Evolutionary conservation across 2,888 invertebrate species (phyloP).

Genomic region (Synanthedon andrenaeformis): DNA sequence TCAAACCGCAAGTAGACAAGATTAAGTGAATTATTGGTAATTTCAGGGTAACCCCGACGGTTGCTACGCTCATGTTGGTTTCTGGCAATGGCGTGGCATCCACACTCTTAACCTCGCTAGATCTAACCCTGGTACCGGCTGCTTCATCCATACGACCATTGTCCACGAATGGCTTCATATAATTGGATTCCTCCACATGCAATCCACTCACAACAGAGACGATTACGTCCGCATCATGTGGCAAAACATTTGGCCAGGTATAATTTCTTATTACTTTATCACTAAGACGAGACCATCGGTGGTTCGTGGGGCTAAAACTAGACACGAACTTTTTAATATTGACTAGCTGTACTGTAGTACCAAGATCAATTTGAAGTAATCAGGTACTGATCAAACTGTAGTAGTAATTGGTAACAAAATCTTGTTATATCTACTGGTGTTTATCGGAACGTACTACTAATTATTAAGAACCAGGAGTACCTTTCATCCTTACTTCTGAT

Average conservation of each 20-base stretch:
- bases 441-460: too few species aligned
- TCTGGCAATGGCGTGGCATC: conserved; percentile 21
- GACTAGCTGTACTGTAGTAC: too few species aligned
- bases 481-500: too few species aligned
- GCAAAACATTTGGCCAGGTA: conserved; percentile 73
- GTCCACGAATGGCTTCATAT: conserved; percentile 74
- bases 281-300: too few species aligned
- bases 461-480: too few species aligned
- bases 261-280: neutral
- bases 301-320: too few species aligned
- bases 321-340: too few species aligned
- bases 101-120: conserved; percentile 53
- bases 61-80: conserved; percentile 35
- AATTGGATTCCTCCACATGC: conserved; percentile 41
- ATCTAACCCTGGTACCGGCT: conserved; percentile 37
- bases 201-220: conserved; percentile 30
- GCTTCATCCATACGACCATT: conserved; percentile 67
- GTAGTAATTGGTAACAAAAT: too few species aligned
- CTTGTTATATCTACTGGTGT: too few species aligned
- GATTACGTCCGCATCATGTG: conserved; percentile 73
- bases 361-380: too few species aligned
- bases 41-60: conserved; percentile 22
- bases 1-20: too few species aligned
- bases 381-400: too few species aligned
- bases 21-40: neutral